phyloP scores from a whole-genome alignment of 2,888 invertebrate species.

The Brenthis ino region DNA sequence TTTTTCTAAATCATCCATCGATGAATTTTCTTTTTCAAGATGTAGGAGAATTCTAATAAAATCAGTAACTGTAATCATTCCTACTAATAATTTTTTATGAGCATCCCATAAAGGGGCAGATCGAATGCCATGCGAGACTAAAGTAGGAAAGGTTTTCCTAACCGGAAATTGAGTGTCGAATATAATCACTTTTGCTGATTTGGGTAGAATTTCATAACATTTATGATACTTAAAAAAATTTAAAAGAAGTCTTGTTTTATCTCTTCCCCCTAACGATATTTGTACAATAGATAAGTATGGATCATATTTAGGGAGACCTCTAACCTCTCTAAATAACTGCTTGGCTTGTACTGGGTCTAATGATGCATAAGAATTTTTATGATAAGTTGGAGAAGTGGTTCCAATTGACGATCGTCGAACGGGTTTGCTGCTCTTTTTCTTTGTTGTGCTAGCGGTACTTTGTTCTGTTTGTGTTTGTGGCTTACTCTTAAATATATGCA shows the following conservation, averaged over 20 bases:
- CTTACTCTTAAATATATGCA: conserved; percentile 76
- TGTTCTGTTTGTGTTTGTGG: conserved; percentile 64
- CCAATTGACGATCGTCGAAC: conserved; percentile 73
- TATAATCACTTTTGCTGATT: conserved; percentile 78
- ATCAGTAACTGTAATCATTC: conserved; percentile 78
- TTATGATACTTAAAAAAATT: conserved; percentile 79
- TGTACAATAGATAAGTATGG: conserved; percentile 78
- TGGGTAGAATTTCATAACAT: conserved; percentile 77
- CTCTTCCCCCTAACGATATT: conserved; percentile 76
- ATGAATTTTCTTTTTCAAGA: conserved; percentile 67
- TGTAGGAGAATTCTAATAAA: conserved; percentile 74
- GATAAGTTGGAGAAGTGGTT: conserved; percentile 76
- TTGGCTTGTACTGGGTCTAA: conserved; percentile 75
- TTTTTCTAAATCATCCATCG: conserved; percentile 72
- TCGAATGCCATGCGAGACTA: conserved; percentile 76
- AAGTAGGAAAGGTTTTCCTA: conserved; percentile 74
- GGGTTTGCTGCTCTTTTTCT: conserved; percentile 68
- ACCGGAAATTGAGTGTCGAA: conserved; percentile 78
- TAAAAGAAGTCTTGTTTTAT: conserved; percentile 72
- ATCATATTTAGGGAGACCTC: conserved; percentile 76
- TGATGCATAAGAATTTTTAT: conserved; percentile 77
- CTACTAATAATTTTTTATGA: conserved; percentile 69
- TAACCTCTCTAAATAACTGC: conserved; percentile 74
- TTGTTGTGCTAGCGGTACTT: conserved; percentile 56
- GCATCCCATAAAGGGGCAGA: conserved; percentile 78